Conservation (phyloP, 1,140 invertebrate species). For the Vanessa tameamea region DNA sequence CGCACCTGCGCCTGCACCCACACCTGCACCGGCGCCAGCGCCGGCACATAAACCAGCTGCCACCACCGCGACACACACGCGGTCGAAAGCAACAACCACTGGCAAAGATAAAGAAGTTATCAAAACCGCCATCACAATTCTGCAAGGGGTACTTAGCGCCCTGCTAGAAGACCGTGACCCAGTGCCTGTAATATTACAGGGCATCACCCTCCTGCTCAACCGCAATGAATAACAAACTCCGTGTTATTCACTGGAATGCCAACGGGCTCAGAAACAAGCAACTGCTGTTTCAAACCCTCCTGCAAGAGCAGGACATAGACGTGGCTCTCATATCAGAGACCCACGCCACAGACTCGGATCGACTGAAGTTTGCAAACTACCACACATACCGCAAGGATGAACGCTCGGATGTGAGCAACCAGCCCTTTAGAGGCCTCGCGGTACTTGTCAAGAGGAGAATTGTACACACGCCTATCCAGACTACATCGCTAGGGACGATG, state of each 20-base stretch:
- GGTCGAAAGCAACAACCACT: too few relatives aligned
- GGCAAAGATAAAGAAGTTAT: too few relatives aligned
- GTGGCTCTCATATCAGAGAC: neutral
- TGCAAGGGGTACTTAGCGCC: neutral
- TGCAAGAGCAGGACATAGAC: slow-evolving; percentile 11
- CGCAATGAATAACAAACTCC: neutral
- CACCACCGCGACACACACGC: too few relatives aligned
- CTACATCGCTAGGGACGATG: neutral
- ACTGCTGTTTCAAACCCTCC: slow-evolving; percentile 1
- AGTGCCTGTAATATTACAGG: neutral
- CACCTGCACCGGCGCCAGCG: too few relatives aligned
- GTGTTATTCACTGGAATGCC: slow-evolving; percentile 31
- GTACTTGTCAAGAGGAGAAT: slow-evolving; percentile 26
- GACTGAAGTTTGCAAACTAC: neutral
- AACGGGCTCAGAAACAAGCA: neutral
- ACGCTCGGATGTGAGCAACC: too few relatives aligned
- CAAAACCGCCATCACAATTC: neutral
- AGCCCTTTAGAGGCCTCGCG: slow-evolving; percentile 18
- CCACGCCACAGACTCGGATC: neutral
- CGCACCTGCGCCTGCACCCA: too few relatives aligned
- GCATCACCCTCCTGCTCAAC: neutral
- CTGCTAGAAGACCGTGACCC: neutral
- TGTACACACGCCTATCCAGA: slow-evolving; percentile 27
- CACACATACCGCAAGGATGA: neutral
- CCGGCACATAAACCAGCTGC: too few relatives aligned